A percentile compares a stretch with the other conserved stretches of the same genome.
Evolutionary conservation across 2,888 invertebrate genomes (phyloP).

Genomic region (Nemurella pictetii): DNA sequence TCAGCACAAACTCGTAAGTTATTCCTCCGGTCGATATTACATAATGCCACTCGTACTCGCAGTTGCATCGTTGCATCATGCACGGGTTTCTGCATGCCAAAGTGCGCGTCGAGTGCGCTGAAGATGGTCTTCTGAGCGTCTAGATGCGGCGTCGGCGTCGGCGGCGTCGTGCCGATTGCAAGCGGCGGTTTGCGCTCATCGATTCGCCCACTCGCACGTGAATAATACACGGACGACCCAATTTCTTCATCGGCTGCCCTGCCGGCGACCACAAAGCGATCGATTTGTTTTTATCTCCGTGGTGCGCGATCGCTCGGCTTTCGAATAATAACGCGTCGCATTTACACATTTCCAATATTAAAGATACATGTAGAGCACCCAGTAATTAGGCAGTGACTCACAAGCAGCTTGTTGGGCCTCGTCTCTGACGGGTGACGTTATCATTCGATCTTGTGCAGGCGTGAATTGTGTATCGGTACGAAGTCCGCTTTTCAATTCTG

Average conservation of each 20-base stretch:
- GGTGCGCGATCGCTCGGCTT: too few species aligned
- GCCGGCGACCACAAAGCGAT: neutral
- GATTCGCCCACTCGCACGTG: neutral
- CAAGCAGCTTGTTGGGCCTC: neutral
- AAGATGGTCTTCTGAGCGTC: neutral
- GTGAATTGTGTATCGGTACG: too few species aligned
- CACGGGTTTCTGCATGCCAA: neutral
- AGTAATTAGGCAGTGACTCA: neutral
- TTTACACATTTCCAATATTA: neutral
- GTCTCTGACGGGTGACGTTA: neutral
- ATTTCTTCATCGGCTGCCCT: neutral
- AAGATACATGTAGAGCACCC: neutral
- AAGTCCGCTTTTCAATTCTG: too few species aligned
- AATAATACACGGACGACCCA: neutral
- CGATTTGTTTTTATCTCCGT: neutral
- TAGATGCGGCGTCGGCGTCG: neutral
- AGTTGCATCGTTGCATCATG: too few species aligned
- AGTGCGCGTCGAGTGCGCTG: neutral
- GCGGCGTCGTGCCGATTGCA: neutral
- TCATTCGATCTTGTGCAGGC: too few species aligned
- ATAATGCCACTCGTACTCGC: neutral
- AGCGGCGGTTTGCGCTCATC: neutral
- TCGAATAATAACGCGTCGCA: neutral
- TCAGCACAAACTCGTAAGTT: too few species aligned
- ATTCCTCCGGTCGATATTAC: too few species aligned